phyloP scores from a whole-genome alignment of 2,797 vertebrate genomes.

The Chlorospingus semifuscus region DNA sequence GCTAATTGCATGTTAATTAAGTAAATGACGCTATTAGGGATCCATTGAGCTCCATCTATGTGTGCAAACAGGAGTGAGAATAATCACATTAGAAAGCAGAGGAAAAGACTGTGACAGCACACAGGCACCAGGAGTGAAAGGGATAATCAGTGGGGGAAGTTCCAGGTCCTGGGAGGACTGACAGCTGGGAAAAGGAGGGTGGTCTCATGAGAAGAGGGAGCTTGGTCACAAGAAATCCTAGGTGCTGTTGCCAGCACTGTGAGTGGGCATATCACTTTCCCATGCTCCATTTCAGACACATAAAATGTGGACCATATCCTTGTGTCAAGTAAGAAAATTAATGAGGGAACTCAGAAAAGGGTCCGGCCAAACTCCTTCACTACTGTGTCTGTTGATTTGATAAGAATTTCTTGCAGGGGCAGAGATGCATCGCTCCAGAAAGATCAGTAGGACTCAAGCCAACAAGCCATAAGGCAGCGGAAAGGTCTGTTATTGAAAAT shows the following conservation, averaged over 20 bases:
- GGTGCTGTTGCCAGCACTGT: neutral
- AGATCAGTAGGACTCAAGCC: neutral
- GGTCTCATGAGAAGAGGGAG: neutral
- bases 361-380: neutral
- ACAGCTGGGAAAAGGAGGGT: neutral
- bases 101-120: neutral
- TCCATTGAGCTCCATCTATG: conserved; percentile 71
- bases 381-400: neutral
- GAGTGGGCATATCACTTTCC: neutral
- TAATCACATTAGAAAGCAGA: conserved; percentile 31
- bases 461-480: neutral
- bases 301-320: neutral
- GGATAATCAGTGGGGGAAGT: neutral
- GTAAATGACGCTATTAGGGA: conserved; percentile 68
- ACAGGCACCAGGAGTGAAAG: neutral
- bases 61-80: conserved; percentile 66
- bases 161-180: neutral
- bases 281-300: neutral
- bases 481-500: conserved; percentile 12
- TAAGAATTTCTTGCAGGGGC: neutral
- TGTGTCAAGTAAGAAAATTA: neutral
- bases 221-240: neutral
- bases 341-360: neutral
- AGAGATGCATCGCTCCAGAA: neutral
- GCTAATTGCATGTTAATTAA: conserved; percentile 79